phyloP scores from a whole-genome alignment of 64 coral and sea anemone genomes.

The Dendronephthya gigantea region DNA sequence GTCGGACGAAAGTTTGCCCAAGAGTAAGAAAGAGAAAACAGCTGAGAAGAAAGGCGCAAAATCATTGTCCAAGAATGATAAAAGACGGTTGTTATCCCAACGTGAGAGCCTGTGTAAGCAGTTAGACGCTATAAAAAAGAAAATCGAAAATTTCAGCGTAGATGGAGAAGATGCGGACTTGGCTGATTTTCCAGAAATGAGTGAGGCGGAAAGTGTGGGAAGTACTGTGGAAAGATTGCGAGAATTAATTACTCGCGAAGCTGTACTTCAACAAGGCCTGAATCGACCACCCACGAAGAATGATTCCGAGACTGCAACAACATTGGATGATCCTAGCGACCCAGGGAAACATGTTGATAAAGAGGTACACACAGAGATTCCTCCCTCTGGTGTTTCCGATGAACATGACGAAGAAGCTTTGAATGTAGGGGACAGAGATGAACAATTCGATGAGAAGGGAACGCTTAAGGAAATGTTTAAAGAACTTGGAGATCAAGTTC shows the following conservation, averaged over 20 bases:
- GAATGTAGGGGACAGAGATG: not conserved
- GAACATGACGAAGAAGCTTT: not conserved
- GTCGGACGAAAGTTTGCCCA: not conserved
- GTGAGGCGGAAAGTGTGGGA: not conserved
- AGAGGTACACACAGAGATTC: not conserved
- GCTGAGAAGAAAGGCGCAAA: not conserved
- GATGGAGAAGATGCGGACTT: not conserved
- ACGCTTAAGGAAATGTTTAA: no score
- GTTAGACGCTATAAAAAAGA: not conserved
- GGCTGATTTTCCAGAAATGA: not conserved
- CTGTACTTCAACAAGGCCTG: not conserved
- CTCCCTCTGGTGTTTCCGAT: not conserved
- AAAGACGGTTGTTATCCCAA: not conserved
- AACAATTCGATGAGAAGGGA: not conserved
- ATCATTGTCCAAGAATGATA: not conserved
- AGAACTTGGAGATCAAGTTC: no score
- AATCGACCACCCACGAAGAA: not conserved
- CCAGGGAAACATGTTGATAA: not conserved
- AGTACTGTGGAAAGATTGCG: not conserved
- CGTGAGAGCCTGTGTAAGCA: not conserved
- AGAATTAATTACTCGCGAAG: not conserved
- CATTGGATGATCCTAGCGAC: not conserved
- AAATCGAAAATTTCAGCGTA: not conserved
- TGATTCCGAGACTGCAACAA: not conserved
- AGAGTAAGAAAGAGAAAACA: not conserved